Conservation (phyloP, 2,888 invertebrate species). For the Leptodirus hochenwartii region DNA sequence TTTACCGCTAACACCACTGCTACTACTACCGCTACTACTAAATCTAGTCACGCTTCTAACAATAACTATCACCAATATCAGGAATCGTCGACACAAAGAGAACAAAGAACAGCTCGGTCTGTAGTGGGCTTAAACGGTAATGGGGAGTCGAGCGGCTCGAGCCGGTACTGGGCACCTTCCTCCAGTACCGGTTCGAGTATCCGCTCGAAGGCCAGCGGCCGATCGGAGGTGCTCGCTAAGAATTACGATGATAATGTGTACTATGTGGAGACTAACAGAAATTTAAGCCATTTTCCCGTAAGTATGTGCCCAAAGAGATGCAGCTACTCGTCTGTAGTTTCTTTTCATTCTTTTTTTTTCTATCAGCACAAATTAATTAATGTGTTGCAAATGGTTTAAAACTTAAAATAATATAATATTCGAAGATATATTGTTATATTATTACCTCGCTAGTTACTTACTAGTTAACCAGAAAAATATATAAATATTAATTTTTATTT, state of each 20-base stretch:
- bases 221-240: conserved; percentile 17
- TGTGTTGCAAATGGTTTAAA: no score
- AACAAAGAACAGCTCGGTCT: no score
- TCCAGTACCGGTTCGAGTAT: conserved; percentile 18
- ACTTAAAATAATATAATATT: no score
- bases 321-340: conserved; percentile 3
- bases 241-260: conserved; percentile 17
- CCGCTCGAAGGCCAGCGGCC: conserved; percentile 27
- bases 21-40: no score
- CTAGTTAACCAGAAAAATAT: no score
- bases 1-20: no score
- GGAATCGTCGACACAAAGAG: no score
- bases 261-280: conserved; percentile 16
- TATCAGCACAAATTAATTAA: no score
- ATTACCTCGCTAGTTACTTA: no score
- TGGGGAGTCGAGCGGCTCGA: conserved; percentile 19
- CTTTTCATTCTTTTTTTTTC: not conserved
- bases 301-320: conserved; percentile 13
- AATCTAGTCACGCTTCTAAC: conserved; percentile 18
- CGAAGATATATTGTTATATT: no score
- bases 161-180: no score
- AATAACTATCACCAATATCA: conserved; percentile 13
- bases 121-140: conserved; percentile 16
- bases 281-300: conserved; percentile 17
- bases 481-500: no score